Evolutionary conservation across 2,888 invertebrate genomes (phyloP).

Genomic region (Drosophila atripex): DNA sequence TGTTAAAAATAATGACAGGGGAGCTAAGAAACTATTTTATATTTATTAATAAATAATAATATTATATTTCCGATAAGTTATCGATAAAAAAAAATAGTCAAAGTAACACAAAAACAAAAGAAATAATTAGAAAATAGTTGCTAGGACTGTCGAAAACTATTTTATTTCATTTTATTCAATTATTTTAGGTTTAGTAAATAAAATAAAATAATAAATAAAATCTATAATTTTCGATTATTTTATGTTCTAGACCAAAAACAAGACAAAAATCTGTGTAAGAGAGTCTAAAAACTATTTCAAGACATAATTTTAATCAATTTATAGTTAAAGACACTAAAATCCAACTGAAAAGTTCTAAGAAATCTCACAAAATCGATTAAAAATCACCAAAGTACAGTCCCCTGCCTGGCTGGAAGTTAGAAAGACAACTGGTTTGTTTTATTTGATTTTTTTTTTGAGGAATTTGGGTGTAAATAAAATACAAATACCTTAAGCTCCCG

Average conservation of each 20-base stretch:
- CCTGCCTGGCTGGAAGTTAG: background rate
- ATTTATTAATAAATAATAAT: too few species aligned
- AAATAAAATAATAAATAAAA: background rate
- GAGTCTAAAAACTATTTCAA: too few species aligned
- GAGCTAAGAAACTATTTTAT: too few species aligned
- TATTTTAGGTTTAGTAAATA: background rate
- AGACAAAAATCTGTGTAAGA: too few species aligned
- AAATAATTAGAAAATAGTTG: too few species aligned
- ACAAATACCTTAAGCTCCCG: conserved; percentile 24
- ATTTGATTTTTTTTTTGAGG: conserved; percentile 2
- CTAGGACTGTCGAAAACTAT: too few species aligned
- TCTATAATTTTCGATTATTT: background rate
- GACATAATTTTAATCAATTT: too few species aligned
- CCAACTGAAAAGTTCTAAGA: background rate
- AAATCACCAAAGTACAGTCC: background rate
- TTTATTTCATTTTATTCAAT: too few species aligned
- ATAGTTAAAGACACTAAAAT: background rate
- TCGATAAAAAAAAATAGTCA: too few species aligned
- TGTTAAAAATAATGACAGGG: too few species aligned
- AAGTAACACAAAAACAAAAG: too few species aligned
- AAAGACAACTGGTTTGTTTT: background rate
- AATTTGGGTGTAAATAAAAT: conserved; percentile 17
- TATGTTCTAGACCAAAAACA: background rate
- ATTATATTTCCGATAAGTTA: too few species aligned
- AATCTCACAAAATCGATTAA: background rate